A percentile compares a stretch with the other conserved stretches of the same genome.
Conservation (phyloP, 2,113 vertebrate genomes). For the Sinocyclocheilus rhinocerous region DNA sequence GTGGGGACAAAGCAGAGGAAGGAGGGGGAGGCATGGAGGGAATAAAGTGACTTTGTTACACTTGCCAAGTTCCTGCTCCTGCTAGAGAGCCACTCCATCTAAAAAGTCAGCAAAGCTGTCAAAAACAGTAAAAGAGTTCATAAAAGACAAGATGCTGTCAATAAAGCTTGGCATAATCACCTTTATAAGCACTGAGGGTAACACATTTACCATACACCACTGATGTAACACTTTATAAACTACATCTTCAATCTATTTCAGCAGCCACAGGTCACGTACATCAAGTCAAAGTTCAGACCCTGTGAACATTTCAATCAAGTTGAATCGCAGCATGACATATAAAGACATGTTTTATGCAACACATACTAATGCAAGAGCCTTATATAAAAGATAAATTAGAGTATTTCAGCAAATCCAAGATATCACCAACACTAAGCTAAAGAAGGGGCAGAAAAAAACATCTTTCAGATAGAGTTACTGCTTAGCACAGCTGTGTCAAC, state of each 20-base stretch:
- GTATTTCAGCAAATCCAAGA: too few relatives aligned
- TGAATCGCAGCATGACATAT: neutral
- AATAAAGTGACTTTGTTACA: too few relatives aligned
- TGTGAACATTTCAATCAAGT: neutral
- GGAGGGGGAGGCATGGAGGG: too few relatives aligned
- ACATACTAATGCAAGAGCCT: too few relatives aligned
- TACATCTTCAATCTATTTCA: neutral
- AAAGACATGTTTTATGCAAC: too few relatives aligned
- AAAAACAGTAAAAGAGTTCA: too few relatives aligned
- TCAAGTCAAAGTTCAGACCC: neutral
- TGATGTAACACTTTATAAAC: neutral
- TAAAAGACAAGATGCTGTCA: neutral
- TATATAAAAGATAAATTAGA: too few relatives aligned
- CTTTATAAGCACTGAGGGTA: neutral
- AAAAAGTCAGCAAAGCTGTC: too few relatives aligned
- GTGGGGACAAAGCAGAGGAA: too few relatives aligned
- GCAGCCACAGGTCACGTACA: neutral
- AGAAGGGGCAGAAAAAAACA: slow-evolving; percentile 14
- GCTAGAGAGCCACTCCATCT: too few relatives aligned
- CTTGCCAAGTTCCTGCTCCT: too few relatives aligned
- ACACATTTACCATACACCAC: neutral
- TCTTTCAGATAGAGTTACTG: slow-evolving; percentile 13
- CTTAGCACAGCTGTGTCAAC: slow-evolving; percentile 20
- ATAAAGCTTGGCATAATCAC: neutral
- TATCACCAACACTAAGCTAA: neutral